phyloP scores from a whole-genome alignment of 2,113 vertebrate genomes.

The Mustelus asterias region DNA sequence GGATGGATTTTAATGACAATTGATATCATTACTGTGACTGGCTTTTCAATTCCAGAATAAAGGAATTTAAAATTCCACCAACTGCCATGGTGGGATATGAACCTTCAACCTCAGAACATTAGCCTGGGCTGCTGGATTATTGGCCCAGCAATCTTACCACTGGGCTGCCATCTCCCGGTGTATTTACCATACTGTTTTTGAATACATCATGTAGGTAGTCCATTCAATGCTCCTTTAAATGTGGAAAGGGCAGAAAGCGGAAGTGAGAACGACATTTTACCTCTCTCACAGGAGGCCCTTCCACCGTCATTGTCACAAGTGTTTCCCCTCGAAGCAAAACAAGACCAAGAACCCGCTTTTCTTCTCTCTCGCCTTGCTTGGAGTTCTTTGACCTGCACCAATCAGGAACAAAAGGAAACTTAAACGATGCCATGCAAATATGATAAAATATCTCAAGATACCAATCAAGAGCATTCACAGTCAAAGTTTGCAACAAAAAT shows the following conservation, averaged over 20 bases:
- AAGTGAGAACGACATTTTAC: neutral
- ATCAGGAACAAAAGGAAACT: neutral
- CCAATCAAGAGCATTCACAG: neutral
- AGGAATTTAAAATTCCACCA: too few species aligned
- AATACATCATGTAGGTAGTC: neutral
- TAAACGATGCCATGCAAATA: neutral
- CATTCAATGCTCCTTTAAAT: neutral
- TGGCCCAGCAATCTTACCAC: too few species aligned
- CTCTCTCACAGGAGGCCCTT: conserved; percentile 11
- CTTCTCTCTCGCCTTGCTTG: conserved; percentile 7
- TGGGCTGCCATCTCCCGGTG: too few species aligned
- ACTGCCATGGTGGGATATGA: too few species aligned
- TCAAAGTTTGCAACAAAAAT: neutral
- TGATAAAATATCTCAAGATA: neutral
- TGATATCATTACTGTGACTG: too few species aligned
- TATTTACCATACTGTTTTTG: neutral
- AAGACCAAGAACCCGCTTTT: neutral
- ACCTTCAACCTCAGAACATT: too few species aligned
- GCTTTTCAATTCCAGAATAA: too few species aligned
- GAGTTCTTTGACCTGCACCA: neutral
- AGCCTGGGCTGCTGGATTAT: too few species aligned
- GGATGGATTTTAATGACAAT: too few species aligned
- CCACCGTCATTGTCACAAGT: conserved; percentile 29
- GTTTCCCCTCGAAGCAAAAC: conserved; percentile 27
- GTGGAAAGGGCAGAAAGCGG: too few species aligned